Evolutionary conservation across 2,113 vertebrate species (phyloP).

Genomic region (Menura novaehollandiae): DNA sequence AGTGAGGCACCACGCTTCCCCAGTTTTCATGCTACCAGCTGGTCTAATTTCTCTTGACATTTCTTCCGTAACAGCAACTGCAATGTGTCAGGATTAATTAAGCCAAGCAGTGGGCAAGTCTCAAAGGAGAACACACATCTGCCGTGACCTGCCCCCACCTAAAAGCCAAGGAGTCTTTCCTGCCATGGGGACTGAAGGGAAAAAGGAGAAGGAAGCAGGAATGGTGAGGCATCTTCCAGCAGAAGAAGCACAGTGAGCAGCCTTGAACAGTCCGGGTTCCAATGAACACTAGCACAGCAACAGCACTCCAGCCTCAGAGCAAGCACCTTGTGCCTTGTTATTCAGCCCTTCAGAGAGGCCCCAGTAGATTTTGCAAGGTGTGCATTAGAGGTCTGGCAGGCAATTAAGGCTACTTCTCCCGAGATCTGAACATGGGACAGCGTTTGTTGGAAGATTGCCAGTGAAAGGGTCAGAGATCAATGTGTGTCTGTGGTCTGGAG

Average conservation of each 20-base stretch:
- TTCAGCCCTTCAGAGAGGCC: not conserved
- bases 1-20: not conserved
- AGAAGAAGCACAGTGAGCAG: not conserved
- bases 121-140: constrained; percentile 51
- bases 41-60: constrained; percentile 58
- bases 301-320: not conserved
- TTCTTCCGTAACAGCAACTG: constrained; percentile 47
- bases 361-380: not conserved
- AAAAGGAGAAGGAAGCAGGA: not conserved
- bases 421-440: not conserved
- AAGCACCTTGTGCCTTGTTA: not conserved
- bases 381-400: not conserved
- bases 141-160: not conserved
- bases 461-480: not conserved
- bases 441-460: not conserved
- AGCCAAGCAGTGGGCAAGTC: constrained; percentile 16
- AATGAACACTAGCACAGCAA: not conserved
- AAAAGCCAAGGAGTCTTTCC: constrained; percentile 2
- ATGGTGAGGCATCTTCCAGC: not conserved
- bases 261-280: not conserved
- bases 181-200: not conserved
- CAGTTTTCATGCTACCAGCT: not conserved
- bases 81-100: constrained; percentile 53
- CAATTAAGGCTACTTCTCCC: not conserved
- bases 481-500: not conserved